These are phyloP conservation scores for Pseudorhombus dupliciocellatus DNA, from an alignment of 2,113 vertebrate genomes.

Conservation along the genomic window DNA sequence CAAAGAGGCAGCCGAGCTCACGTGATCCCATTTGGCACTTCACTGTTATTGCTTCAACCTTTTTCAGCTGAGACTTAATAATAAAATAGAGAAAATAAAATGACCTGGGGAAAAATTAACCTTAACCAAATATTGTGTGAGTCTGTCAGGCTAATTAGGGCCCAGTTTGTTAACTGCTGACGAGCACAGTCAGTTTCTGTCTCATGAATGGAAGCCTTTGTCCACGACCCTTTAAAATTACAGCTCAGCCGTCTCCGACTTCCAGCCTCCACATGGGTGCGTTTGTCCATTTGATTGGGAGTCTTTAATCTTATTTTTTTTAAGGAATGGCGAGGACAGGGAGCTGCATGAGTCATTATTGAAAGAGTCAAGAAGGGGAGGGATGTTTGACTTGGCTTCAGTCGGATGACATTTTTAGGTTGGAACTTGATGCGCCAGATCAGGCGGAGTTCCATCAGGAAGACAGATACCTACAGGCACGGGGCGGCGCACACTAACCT, in stretches of 20 bases:
- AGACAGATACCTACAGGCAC: background rate
- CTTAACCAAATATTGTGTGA: constrained; percentile 33
- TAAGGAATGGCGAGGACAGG: background rate
- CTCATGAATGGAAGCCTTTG: constrained; percentile 72
- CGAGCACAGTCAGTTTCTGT: constrained; percentile 29
- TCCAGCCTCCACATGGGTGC: constrained; percentile 17
- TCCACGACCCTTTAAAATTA: constrained; percentile 40
- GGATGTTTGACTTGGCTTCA: constrained; percentile 58
- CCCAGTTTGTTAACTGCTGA: constrained; percentile 23
- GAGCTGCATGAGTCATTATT: constrained; percentile 42
- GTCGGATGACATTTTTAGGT: background rate
- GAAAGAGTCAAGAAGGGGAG: constrained; percentile 28
- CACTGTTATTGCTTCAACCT: background rate
- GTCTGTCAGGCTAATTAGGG: constrained; percentile 11
- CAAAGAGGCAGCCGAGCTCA: background rate
- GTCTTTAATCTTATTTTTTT: constrained; percentile 25
- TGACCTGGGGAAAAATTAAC: constrained; percentile 31
- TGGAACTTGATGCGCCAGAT: background rate
- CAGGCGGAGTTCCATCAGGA: constrained; percentile 10
- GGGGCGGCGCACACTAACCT: background rate
- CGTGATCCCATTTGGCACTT: background rate
- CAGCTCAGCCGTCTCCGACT: constrained; percentile 15
- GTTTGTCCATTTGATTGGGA: background rate
- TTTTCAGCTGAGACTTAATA: background rate
- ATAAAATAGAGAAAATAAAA: background rate